phyloP scores from a whole-genome alignment of 2,888 invertebrate genomes.

The Xestia rhomboidea region DNA sequence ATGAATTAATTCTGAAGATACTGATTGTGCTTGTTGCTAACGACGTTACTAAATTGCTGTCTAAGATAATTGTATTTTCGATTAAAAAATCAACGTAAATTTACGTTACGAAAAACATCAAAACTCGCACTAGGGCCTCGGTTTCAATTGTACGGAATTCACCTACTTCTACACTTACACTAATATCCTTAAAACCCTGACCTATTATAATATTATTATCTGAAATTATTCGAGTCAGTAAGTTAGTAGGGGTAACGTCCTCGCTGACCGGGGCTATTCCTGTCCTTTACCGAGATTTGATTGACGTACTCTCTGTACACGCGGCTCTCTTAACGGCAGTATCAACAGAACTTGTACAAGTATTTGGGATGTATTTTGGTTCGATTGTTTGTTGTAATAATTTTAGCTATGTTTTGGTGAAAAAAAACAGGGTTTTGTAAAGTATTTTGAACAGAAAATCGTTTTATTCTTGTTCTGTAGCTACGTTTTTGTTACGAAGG shows the following conservation, averaged over 20 bases:
- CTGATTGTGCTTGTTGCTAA: no score
- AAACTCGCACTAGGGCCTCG: no score
- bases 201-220: constrained; percentile 17
- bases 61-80: no score
- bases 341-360: constrained; percentile 32
- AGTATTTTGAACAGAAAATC: background rate
- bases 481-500: background rate
- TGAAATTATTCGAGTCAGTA: constrained; percentile 12
- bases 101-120: no score
- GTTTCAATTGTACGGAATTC: background rate
- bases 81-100: no score
- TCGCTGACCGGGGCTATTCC: constrained; percentile 65
- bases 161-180: background rate
- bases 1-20: no score
- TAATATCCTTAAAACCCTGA: constrained; percentile 6
- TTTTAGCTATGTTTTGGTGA: background rate
- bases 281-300: constrained; percentile 64
- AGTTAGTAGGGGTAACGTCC: constrained; percentile 57
- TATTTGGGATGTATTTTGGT: constrained; percentile 42
- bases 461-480: background rate
- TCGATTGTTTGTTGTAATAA: constrained; percentile 15
- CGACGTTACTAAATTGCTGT: no score
- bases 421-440: background rate
- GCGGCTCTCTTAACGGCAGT: constrained; percentile 17
- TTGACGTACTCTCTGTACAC: constrained; percentile 60